These are phyloP conservation scores for Coleophora flavipennella DNA, from an alignment of 2,888 invertebrate genomes.

Conservation along the genomic window DNA sequence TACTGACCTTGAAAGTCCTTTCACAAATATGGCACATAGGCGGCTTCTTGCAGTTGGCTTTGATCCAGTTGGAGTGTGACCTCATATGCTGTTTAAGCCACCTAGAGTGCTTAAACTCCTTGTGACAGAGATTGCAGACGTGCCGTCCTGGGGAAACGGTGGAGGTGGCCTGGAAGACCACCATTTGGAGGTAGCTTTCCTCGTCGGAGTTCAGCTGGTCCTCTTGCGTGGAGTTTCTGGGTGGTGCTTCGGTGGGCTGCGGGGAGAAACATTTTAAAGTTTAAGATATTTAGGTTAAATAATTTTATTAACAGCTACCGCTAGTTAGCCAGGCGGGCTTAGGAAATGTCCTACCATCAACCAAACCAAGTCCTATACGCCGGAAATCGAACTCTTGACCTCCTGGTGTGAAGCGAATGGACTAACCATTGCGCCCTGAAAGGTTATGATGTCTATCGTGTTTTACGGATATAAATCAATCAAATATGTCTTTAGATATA, in stretches of 20 bases:
- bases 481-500: too few species aligned
- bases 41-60: conserved; percentile 77
- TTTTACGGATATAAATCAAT: too few species aligned
- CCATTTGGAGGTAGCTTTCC: conserved; percentile 58
- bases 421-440: too few species aligned
- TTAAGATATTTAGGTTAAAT: too few species aligned
- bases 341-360: too few species aligned
- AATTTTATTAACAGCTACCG: too few species aligned
- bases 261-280: too few species aligned
- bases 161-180: conserved; percentile 67
- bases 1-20: conserved; percentile 69
- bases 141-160: conserved; percentile 70
- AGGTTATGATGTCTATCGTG: too few species aligned
- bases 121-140: conserved; percentile 75
- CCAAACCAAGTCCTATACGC: too few species aligned
- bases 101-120: conserved; percentile 75
- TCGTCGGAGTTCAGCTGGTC: conserved; percentile 53
- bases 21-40: conserved; percentile 75
- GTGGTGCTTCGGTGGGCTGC: background rate
- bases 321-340: too few species aligned
- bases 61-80: conserved; percentile 76
- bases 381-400: too few species aligned
- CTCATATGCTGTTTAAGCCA: conserved; percentile 76
- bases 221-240: conserved; percentile 29
- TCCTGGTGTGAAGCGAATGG: too few species aligned